Base-by-base conservation (phyloP, 2,113 vertebrate species). In the Narcine bancroftii region DNA sequence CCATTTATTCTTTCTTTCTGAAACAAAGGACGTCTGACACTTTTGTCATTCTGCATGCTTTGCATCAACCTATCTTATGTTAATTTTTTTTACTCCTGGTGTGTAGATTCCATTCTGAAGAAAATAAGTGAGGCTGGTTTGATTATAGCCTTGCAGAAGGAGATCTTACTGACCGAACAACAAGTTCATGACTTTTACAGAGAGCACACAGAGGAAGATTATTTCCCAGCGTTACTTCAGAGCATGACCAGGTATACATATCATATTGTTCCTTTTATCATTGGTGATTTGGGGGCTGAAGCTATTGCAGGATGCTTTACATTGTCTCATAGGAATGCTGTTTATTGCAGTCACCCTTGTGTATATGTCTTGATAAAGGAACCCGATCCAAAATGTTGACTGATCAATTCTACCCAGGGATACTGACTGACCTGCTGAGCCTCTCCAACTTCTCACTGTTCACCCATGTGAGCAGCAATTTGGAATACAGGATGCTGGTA, bases 101-200 rank as follows among this genome's bases (percentile, higher is more conserved):
- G 89, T 93, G 77, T 93, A 97, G 97, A 96, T 36, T 94, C 96
- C 92, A 95, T 97, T 76, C 85, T 97, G 93, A 89, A 89, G 65
- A 93, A 93, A 33, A 96, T 97, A 85, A 92, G 92, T 4, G 93
- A 96, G 42, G 94, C 94, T 5, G 96, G 96, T 73, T 96, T 97
- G 94, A 94, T 92, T 21, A 94, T 97, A 42, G 92, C 94, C 24
- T 94, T 96, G 93, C 95, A 97, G 94, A 96, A 93, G 93, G 94
- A 97, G 93, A 79, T 94, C 83, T 95, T 93, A 91, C 76, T 95
- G 93, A 95, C 95, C 45, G 95, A 96, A 85, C 95, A 96, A 75
- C 95, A 97, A 93, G 95, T 96, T 85, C 93, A 93, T 75, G 95
- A 95, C 79, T 97, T 97, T 93, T 97, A 97, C 94, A 81, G 69